Base-by-base conservation (phyloP, 2,797 vertebrate genomes). In the Oryzias dopingdopingensis region DNA sequence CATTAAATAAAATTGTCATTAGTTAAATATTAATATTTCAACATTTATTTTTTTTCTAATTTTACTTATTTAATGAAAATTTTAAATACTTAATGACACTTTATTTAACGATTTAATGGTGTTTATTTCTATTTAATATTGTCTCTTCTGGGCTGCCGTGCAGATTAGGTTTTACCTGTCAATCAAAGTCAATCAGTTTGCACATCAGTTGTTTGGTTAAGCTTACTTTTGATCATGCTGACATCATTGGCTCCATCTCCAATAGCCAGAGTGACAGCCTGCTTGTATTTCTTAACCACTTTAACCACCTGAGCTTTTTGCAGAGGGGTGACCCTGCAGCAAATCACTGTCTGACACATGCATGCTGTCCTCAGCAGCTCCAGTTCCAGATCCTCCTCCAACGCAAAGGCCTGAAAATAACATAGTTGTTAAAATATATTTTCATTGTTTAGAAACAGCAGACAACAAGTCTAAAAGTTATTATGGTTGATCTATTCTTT, bases 291-390 rank as follows among this genome's bases (percentile, higher is more conserved):
- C 86, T 96, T 99, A 67, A 98, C 93, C 79, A 98, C 88, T 73
- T 96, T 85, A 51, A 98, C 95, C 76, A 98, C 94, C 83, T 96
- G 94, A 59, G 97, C 96, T 75, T 99, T 98, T 84, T 98, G 97
- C 57, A 98, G 90, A 0, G 96, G 96, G 0, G 96, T 98, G 74
- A 97, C 95, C 59, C 94, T 89, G 86, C 96, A 99, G 88, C 94
- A 99, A 80, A 98, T 94, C 58, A 98, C 95, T 0, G 92, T 91
- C 81, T 94, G 93, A 85, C 96, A 98, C 94, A 97, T 89, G 50
- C 94, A 96, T 0, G 94, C 95, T 0, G 92, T 92, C 74, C 92
- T 74, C 70, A 99, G 81, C 51, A 99, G 89, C 83, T 96, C 94
- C 81, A 94, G 14, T 65, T 95, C 87, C 86, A 96, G 20, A 59